A percentile compares a stretch with the other conserved stretches of the same genome.
These are phyloP conservation scores for Drosophila lini DNA, from an alignment of 1,140 invertebrate genomes.

Conservation along the genomic window DNA sequence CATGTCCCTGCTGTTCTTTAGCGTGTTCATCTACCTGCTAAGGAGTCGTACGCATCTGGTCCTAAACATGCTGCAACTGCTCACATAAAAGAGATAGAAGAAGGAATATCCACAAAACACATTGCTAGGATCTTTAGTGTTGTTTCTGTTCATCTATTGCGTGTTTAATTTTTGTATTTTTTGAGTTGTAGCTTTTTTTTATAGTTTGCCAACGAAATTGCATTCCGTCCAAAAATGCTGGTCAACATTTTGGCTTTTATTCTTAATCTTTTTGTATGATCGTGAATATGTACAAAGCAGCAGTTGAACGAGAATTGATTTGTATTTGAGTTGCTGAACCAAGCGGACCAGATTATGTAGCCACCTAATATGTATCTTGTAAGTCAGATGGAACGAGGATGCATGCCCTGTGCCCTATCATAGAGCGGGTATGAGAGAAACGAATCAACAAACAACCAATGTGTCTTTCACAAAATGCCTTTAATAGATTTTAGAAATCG, in stretches of 20 bases:
- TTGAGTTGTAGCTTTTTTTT: slow-evolving; percentile 41
- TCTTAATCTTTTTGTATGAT: slow-evolving; percentile 41
- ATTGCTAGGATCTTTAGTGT: slow-evolving; percentile 42
- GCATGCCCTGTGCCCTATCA: slow-evolving; percentile 49
- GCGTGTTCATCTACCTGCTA: slow-evolving; percentile 78
- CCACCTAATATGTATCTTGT: slow-evolving; percentile 41
- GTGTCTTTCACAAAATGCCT: slow-evolving; percentile 82
- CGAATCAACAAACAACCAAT: slow-evolving; percentile 40
- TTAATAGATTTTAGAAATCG: slow-evolving; percentile 82
- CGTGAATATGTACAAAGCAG: slow-evolving; percentile 63
- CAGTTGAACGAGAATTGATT: slow-evolving; percentile 25
- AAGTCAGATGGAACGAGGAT: slow-evolving; percentile 26
- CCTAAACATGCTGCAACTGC: slow-evolving; percentile 68
- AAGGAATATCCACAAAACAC: slow-evolving; percentile 10
- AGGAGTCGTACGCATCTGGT: slow-evolving; percentile 77
- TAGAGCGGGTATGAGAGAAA: slow-evolving; percentile 41
- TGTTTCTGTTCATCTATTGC: slow-evolving; percentile 31
- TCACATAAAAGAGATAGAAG: slow-evolving; percentile 58
- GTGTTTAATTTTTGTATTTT: slow-evolving; percentile 47
- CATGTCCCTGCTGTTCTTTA: slow-evolving; percentile 76
- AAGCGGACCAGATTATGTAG: slow-evolving; percentile 32
- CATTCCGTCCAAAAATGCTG: slow-evolving; percentile 74
- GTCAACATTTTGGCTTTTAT: slow-evolving; percentile 46
- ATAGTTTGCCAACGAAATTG: slow-evolving; percentile 61
- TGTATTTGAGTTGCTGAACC: slow-evolving; percentile 41